Conservation (phyloP, 2,797 vertebrate species). For the Garrulus glandarius region DNA sequence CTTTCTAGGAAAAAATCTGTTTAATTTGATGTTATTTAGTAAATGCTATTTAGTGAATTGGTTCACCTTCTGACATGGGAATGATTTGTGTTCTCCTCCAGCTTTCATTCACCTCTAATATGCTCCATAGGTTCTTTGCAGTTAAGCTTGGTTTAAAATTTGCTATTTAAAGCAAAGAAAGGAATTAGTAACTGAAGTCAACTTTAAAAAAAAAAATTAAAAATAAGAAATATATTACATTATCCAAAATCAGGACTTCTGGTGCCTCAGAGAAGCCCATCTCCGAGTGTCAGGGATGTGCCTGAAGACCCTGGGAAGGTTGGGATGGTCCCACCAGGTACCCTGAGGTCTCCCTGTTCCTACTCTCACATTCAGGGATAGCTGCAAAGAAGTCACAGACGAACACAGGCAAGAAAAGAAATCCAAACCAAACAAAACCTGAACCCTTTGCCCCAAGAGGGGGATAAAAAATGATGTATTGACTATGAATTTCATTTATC, state of each 20-base stretch:
- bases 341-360: neutral
- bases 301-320: neutral
- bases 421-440: conserved; percentile 10
- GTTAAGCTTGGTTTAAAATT: neutral
- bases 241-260: neutral
- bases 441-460: conserved; percentile 34
- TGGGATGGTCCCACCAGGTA: neutral
- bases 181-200: rapidly evolving
- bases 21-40: neutral
- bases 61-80: neutral
- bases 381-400: neutral
- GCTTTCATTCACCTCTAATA: neutral
- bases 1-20: neutral
- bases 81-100: neutral
- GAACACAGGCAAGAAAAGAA: neutral
- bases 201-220: rapidly evolving
- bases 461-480: conserved; percentile 36
- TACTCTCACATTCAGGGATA: neutral
- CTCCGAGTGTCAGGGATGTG: neutral
- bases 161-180: neutral
- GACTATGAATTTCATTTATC: conserved; percentile 71
- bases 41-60: neutral
- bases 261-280: neutral
- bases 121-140: rapidly evolving
- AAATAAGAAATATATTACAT: rapidly evolving